Percentiles rank a stretch among this genome's conserved stretches.
These are phyloP conservation scores for Deilephila porcellus DNA, from an alignment of 2,888 invertebrate species.

Conservation along the genomic window DNA sequence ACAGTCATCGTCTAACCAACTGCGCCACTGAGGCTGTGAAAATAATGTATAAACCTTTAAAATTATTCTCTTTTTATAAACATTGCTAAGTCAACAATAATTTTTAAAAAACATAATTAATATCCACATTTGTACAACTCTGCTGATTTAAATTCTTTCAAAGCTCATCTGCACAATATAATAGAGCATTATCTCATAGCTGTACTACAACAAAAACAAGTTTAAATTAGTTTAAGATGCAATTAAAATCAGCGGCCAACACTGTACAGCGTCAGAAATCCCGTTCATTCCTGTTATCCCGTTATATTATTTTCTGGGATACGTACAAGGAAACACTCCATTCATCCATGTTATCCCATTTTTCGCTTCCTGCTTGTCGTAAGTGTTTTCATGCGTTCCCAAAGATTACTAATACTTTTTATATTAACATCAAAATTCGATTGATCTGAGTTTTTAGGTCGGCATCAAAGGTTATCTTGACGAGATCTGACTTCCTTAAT, in stretches of 20 bases:
- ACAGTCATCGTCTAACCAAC: no score
- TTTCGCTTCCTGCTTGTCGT: not conserved
- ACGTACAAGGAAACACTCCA: not conserved
- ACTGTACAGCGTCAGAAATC: not conserved
- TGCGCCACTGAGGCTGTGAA: no score
- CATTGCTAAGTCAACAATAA: no score
- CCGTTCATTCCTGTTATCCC: not conserved
- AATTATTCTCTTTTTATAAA: no score
- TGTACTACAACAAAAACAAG: not conserved
- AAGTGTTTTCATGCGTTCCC: not conserved
- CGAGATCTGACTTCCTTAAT: not conserved
- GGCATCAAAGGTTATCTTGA: not conserved
- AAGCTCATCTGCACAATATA: not conserved
- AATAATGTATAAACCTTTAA: no score
- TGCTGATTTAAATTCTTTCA: not conserved
- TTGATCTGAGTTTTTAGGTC: not conserved
- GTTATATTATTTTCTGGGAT: not conserved
- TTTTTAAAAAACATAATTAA: no score
- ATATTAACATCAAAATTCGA: not conserved
- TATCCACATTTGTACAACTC: no score
- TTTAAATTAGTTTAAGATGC: conserved; percentile 16
- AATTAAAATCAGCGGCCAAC: conserved; percentile 4
- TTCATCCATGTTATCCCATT: not conserved
- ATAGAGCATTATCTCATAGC: not conserved
- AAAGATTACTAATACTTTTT: not conserved